These are phyloP conservation scores for Heliconius ethilla DNA, from an alignment of 2,888 invertebrate genomes.

Conservation along the genomic window DNA sequence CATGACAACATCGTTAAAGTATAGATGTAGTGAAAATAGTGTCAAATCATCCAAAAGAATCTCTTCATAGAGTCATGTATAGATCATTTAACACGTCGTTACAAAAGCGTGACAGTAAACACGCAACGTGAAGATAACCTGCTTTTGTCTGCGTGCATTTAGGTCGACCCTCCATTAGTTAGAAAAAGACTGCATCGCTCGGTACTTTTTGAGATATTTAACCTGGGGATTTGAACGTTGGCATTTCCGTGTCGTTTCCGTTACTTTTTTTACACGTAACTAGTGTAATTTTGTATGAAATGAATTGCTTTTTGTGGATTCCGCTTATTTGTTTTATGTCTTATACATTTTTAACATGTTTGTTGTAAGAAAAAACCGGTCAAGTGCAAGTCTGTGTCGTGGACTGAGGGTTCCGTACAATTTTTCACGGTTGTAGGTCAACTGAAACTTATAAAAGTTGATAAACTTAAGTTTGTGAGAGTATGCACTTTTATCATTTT, in stretches of 20 bases:
- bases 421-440: background rate
- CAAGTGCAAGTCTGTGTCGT: background rate
- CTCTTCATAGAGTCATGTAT: background rate
- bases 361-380: too few species aligned
- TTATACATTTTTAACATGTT: too few species aligned
- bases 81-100: background rate
- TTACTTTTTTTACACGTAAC: background rate
- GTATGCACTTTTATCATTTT: background rate
- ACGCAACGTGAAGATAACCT: constrained; percentile 8
- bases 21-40: background rate
- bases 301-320: background rate
- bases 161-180: constrained; percentile 21
- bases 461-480: background rate
- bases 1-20: background rate
- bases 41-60: background rate
- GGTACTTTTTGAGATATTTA: constrained; percentile 3
- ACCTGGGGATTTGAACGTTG: constrained; percentile 7
- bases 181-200: background rate
- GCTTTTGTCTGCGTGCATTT: constrained; percentile 24
- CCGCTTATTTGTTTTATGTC: too few species aligned
- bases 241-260: background rate
- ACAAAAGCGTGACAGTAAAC: background rate
- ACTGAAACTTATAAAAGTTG: background rate
- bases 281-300: background rate
- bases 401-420: background rate